Base-by-base conservation (phyloP, 1,140 invertebrate genomes). In the Sarcophaga bullata region DNA sequence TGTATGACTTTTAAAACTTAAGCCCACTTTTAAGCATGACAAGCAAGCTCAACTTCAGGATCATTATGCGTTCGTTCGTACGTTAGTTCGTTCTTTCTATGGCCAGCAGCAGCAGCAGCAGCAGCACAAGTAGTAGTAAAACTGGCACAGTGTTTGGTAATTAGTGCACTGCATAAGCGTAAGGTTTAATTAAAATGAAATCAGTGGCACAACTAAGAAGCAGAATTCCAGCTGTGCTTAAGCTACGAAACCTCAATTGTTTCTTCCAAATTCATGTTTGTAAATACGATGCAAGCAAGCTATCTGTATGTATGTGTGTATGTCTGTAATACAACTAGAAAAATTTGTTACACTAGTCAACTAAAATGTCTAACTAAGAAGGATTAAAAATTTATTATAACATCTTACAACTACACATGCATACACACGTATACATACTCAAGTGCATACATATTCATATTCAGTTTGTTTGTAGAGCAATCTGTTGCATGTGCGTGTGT, bases 291-390 rank as follows among this genome's bases (percentile, higher is more conserved):
- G 19, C 6, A 58, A 58, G n/a, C 17, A 19, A 68, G 19, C 62
- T 19, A 19, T 50, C 19, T 68, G 62, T 4, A 19, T 58, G 54
- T 13, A 58, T 58, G n/a, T n/a, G n/a, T n/a, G n/a, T n/a, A n/a
- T n/a, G n/a, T n/a, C 54, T 62, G n/a, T 15, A 11, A n/a, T 11
- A n/a, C 62, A 68, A 25, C 25, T 37, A 68, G 17, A 68, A 68
- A 68, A 68, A 68, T 68, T 68, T 9, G 62, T 25, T 19, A 68
- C 17, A 68, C 62, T 9, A 68, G 62, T 68, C 62, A 68, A 68
- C 62, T 68, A 68, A 68, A 68, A 68, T 68, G 62, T 68, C 62
- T 68, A 68, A 68, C 62, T 68, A 68, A 68, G 62, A 68, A 68
- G 62, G 62, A 68, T 68, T 68, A 68, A 68, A 68, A 68, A 68